Evolutionary conservation across 2,113 vertebrate genomes (phyloP).

Genomic region (Heterochromis multidens): DNA sequence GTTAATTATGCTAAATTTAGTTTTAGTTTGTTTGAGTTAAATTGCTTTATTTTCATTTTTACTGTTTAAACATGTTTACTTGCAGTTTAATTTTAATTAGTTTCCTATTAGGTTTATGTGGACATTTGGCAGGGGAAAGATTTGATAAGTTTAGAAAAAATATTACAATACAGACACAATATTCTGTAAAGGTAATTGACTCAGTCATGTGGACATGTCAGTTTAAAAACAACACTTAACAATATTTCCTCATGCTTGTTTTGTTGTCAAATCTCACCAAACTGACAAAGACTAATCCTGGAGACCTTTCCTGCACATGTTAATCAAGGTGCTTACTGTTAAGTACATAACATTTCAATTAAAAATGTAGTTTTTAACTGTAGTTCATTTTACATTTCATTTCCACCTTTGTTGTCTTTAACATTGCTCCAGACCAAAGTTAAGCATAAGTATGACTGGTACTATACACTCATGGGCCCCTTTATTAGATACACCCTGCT

Average conservation of each 20-base stretch:
- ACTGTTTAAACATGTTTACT: background rate
- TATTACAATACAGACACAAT: background rate
- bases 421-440: background rate
- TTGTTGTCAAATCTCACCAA: background rate
- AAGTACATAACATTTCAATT: background rate
- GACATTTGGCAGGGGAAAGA: background rate
- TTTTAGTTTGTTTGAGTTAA: background rate
- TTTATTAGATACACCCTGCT: background rate
- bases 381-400: background rate
- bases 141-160: background rate
- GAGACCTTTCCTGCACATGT: background rate
- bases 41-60: background rate
- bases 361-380: background rate
- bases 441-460: background rate
- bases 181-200: background rate
- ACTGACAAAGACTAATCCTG: background rate
- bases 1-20: background rate
- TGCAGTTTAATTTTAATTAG: background rate
- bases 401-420: background rate
- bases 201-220: background rate
- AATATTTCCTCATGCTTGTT: background rate
- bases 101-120: background rate
- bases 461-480: rapidly evolving
- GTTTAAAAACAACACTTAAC: too few species aligned
- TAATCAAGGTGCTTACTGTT: background rate